Conservation (phyloP, 1,140 invertebrate species). For the Amyelois transitella region DNA sequence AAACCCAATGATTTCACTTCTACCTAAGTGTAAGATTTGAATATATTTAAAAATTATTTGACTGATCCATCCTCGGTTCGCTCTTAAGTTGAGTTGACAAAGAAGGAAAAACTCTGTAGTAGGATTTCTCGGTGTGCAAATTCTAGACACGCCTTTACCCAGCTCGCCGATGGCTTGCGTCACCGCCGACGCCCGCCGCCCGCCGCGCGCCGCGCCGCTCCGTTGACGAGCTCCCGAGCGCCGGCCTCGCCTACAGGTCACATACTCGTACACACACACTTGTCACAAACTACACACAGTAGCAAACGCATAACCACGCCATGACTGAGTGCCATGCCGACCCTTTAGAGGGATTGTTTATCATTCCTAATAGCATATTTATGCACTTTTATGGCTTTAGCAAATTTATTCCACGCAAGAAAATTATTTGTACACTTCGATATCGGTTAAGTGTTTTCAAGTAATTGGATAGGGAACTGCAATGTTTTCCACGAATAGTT, state of each 20-base stretch:
- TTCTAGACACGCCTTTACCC: neutral
- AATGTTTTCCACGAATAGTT: neutral
- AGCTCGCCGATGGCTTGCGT: constrained; percentile 19
- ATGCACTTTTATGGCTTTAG: neutral
- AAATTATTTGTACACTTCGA: constrained; percentile 3
- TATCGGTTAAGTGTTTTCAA: neutral
- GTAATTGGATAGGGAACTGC: neutral
- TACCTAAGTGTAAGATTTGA: too few relatives aligned
- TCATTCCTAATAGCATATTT: constrained; percentile 5
- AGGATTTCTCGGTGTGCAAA: neutral
- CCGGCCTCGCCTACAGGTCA: constrained; percentile 41
- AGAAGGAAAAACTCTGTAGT: too few relatives aligned
- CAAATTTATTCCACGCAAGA: constrained; percentile 1
- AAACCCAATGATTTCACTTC: too few relatives aligned
- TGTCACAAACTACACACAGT: neutral
- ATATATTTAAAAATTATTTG: too few relatives aligned
- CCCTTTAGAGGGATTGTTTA: constrained; percentile 4
- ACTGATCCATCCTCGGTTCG: too few relatives aligned
- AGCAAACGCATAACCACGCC: neutral
- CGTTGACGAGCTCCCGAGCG: constrained; percentile 13
- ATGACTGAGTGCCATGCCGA: neutral
- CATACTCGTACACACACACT: constrained; percentile 10
- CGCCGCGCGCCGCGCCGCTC: constrained; percentile 14
- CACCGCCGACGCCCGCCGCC: constrained; percentile 18
- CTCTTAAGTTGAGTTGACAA: too few relatives aligned